Conservation (phyloP, 2,888 invertebrate species). For the Rotaria macrura region DNA sequence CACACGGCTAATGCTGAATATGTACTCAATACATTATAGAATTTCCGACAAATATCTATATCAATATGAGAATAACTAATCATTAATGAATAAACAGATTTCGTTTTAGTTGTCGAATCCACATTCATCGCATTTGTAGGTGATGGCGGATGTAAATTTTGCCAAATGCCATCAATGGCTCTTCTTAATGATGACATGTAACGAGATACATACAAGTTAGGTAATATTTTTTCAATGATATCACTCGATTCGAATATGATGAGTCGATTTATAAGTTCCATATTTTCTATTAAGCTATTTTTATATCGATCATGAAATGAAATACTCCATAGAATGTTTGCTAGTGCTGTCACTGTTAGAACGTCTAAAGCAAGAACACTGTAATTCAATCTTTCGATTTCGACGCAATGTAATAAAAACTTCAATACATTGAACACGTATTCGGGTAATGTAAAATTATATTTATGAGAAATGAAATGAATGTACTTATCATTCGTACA, state of each 20-base stretch:
- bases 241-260: neutral
- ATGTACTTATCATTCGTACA: neutral
- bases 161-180: neutral
- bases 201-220: neutral
- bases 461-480: neutral
- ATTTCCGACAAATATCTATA: neutral
- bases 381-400: too few relatives aligned
- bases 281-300: neutral
- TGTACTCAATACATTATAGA: neutral
- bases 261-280: neutral
- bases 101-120: neutral
- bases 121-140: neutral
- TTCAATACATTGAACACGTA: neutral
- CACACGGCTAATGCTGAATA: neutral
- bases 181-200: neutral
- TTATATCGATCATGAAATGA: neutral
- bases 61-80: neutral
- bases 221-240: neutral
- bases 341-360: neutral
- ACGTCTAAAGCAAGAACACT: too few relatives aligned
- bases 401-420: too few relatives aligned
- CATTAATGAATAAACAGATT: neutral
- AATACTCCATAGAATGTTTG: neutral
- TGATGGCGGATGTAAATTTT: neutral
- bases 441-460: neutral